These are phyloP conservation scores for Halesus radiatus DNA, from an alignment of 1,140 invertebrate genomes.

Conservation along the genomic window DNA sequence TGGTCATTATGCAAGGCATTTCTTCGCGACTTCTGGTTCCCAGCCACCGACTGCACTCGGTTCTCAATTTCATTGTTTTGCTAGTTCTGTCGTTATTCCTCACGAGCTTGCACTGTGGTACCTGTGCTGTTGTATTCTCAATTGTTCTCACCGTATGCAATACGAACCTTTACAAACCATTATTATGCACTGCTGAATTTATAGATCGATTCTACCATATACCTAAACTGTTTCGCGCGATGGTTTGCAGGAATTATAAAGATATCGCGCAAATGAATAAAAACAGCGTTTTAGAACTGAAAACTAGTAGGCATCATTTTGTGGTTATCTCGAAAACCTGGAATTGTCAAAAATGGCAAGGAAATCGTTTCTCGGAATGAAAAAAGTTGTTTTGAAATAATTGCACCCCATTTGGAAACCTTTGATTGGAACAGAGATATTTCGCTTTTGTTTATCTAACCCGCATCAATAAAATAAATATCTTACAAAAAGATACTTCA, in stretches of 20 bases:
- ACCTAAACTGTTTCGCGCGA: neutral
- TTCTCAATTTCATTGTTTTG: conserved; percentile 45
- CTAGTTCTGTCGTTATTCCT: conserved; percentile 13
- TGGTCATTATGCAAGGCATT: conserved; percentile 38
- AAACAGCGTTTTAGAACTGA: neutral
- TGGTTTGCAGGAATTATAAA: neutral
- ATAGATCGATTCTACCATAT: neutral
- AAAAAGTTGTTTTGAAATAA: too few species aligned
- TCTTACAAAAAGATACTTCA: too few species aligned
- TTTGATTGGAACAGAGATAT: too few species aligned
- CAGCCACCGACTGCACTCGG: conserved; percentile 32
- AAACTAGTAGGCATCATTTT: too few species aligned
- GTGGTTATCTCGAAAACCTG: too few species aligned
- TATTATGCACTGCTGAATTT: conserved; percentile 33
- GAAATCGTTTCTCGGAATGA: too few species aligned
- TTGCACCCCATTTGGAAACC: too few species aligned
- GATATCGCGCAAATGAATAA: neutral
- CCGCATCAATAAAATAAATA: too few species aligned
- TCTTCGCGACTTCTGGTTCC: conserved; percentile 17
- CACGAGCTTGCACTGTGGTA: too few species aligned
- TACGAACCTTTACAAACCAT: neutral
- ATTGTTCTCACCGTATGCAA: neutral
- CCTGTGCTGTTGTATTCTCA: neutral
- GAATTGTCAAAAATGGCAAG: too few species aligned
- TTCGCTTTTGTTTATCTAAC: too few species aligned